These are phyloP conservation scores for Heliconius nattereri DNA, from an alignment of 1,140 invertebrate genomes.

Conservation along the genomic window DNA sequence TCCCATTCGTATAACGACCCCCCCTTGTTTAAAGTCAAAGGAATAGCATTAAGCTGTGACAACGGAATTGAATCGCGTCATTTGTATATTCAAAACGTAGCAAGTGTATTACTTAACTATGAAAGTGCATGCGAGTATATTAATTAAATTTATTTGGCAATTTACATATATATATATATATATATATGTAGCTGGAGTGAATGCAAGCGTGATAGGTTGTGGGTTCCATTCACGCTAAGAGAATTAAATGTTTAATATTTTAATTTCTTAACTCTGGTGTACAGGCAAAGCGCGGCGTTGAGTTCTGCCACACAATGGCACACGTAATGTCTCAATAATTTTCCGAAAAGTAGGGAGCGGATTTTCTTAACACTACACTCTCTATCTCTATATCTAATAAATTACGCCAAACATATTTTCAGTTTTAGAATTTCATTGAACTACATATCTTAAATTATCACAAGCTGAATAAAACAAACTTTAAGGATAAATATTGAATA, in stretches of 20 bases:
- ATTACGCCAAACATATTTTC: no score
- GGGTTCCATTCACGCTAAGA: no score
- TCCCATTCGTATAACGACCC: conserved; percentile 24
- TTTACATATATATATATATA: background rate
- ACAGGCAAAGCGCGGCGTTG: no score
- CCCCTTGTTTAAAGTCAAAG: conserved; percentile 22
- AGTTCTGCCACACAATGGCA: no score
- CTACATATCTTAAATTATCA: background rate
- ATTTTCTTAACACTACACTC: no score
- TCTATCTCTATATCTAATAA: no score
- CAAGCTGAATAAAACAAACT: background rate
- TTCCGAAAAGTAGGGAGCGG: no score
- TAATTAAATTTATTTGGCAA: background rate
- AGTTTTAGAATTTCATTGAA: background rate
- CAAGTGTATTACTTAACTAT: background rate
- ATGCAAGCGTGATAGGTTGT: no score
- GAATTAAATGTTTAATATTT: no score
- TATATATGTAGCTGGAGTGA: no score
- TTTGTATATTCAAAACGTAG: background rate
- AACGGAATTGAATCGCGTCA: background rate
- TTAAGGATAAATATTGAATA: conserved; percentile 22
- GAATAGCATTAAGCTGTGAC: conserved; percentile 1
- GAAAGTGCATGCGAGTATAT: background rate
- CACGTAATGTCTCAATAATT: no score
- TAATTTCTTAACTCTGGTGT: no score